These are phyloP conservation scores for Erebia palarica DNA, from an alignment of 2,888 invertebrate genomes.

Conservation along the genomic window DNA sequence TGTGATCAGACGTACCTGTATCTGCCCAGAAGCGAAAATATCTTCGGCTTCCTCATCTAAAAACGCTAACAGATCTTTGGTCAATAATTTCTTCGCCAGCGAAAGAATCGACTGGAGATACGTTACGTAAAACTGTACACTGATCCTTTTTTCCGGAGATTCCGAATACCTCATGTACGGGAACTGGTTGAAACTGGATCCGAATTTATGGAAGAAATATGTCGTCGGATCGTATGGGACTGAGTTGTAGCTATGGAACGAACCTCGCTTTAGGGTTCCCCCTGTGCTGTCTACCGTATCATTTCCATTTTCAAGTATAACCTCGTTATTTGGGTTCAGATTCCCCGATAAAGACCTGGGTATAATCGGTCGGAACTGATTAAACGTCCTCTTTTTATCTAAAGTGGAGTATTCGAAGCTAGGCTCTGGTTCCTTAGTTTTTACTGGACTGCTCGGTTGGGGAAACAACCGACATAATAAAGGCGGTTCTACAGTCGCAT, in stretches of 20 bases:
- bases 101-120: constrained; percentile 91
- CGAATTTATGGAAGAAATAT: constrained; percentile 95
- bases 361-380: constrained; percentile 93
- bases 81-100: constrained; percentile 91
- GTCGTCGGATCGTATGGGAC: constrained; percentile 90
- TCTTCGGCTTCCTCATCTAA: constrained; percentile 93
- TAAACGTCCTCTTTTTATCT: constrained; percentile 86
- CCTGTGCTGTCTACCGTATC: constrained; percentile 62
- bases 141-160: constrained; percentile 85
- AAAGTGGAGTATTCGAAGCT: constrained; percentile 73
- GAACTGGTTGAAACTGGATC: constrained; percentile 96
- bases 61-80: constrained; percentile 90
- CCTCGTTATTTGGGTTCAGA: constrained; percentile 85
- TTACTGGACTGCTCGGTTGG: constrained; percentile 85
- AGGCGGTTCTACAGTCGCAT: constrained; percentile 89
- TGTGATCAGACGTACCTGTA: constrained; percentile 63
- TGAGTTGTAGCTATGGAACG: constrained; percentile 83
- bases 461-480: constrained; percentile 93
- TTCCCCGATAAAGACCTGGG: constrained; percentile 95
- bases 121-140: constrained; percentile 87
- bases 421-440: constrained; percentile 72
- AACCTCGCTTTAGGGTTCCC: constrained; percentile 68
- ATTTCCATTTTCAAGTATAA: constrained; percentile 65
- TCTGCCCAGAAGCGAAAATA: constrained; percentile 87
- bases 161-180: constrained; percentile 91